Evolutionary conservation across 2,888 invertebrate species (phyloP).

Genomic region (Drosophila yooni): DNA sequence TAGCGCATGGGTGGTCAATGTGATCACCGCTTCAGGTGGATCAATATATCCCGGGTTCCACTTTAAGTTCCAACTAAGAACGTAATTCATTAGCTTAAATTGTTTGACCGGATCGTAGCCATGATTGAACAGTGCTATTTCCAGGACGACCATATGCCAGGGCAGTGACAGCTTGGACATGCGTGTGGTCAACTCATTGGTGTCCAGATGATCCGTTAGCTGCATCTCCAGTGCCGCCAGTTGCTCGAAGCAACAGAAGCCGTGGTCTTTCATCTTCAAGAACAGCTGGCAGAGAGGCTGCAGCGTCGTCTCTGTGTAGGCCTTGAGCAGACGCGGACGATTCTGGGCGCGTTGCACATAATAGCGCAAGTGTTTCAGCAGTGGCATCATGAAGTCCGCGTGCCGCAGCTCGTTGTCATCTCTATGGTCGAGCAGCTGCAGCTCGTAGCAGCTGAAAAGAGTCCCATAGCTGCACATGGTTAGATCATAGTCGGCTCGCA

Average conservation of each 20-base stretch:
- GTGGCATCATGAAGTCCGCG: constrained; percentile 68
- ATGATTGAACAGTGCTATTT: constrained; percentile 72
- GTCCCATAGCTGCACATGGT: constrained; percentile 60
- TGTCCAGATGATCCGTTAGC: constrained; percentile 33
- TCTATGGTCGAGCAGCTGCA: constrained; percentile 44
- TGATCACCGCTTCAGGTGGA: constrained; percentile 30
- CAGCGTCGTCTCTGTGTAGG: constrained; percentile 55
- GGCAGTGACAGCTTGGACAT: constrained; percentile 58
- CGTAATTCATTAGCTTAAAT: constrained; percentile 24
- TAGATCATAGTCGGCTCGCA: constrained; percentile 66
- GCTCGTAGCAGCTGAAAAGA: constrained; percentile 73
- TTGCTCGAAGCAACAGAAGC: constrained; percentile 75
- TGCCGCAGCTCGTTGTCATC: constrained; percentile 25
- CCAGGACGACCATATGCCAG: constrained; percentile 70
- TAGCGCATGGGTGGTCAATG: constrained; percentile 63
- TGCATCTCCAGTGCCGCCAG: constrained; percentile 72
- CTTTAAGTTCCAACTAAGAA: constrained; percentile 19
- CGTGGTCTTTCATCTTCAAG: constrained; percentile 59
- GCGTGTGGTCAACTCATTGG: background rate
- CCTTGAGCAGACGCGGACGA: constrained; percentile 32
- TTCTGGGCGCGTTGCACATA: constrained; percentile 71
- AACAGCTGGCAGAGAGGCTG: constrained; percentile 70
- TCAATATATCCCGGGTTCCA: background rate
- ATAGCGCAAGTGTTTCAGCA: constrained; percentile 64
- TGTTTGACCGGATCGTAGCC: constrained; percentile 44